Conservation (phyloP, 2,888 invertebrate species). For the Ectemnius lituratus region DNA sequence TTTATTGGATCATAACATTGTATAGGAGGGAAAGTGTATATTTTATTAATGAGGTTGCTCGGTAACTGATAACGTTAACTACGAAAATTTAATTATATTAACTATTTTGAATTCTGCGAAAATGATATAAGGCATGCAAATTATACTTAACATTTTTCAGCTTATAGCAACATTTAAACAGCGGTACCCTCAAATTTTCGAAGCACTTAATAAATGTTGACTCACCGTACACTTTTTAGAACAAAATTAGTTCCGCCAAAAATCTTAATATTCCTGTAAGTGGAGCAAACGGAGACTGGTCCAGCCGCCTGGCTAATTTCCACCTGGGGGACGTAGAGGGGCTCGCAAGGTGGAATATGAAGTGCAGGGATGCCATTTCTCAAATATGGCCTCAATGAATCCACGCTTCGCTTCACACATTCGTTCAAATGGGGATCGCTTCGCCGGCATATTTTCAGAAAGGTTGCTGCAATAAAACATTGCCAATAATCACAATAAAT, state of each 20-base stretch:
- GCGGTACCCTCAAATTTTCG: too few species aligned
- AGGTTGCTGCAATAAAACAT: conserved; percentile 80
- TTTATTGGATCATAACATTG: too few species aligned
- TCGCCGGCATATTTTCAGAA: conserved; percentile 83
- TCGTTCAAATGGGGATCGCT: conserved; percentile 82
- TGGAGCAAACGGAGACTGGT: conserved; percentile 84
- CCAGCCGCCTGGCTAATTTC: conserved; percentile 85
- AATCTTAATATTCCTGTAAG: conserved; percentile 83
- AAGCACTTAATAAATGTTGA: conserved; percentile 34
- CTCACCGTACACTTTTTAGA: conserved; percentile 84
- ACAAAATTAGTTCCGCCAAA: conserved; percentile 83
- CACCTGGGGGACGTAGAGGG: conserved; percentile 84
- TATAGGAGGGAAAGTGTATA: too few species aligned
- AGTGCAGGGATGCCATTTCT: conserved; percentile 84
- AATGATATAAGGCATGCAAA: too few species aligned
- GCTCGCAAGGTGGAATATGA: conserved; percentile 85
- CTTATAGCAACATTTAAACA: too few species aligned
- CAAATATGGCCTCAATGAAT: conserved; percentile 81
- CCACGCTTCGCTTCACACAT: conserved; percentile 82
- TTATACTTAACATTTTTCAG: too few species aligned
- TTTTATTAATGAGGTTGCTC: too few species aligned
- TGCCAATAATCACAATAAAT: background rate
- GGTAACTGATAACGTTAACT: too few species aligned
- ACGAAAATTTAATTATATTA: too few species aligned
- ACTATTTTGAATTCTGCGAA: too few species aligned